Evolutionary conservation across 2,888 invertebrate species (phyloP).

Genomic region (Lymantria monacha): DNA sequence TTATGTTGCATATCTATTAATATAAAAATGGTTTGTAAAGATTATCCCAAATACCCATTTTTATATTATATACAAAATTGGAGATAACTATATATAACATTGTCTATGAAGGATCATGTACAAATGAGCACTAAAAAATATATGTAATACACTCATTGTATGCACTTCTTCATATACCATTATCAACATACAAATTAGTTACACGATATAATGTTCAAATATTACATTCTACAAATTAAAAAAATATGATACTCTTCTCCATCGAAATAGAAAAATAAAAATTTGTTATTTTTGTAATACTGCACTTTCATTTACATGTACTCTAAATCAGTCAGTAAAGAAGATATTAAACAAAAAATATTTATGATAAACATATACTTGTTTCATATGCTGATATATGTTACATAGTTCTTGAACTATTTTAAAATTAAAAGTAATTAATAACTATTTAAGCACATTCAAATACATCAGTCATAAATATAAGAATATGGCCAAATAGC

Average conservation of each 20-base stretch:
- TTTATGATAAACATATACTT: conserved; percentile 42
- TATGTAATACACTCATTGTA: conserved; percentile 27
- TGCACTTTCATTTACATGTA: conserved; percentile 67
- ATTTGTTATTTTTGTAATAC: conserved; percentile 71
- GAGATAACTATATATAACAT: conserved; percentile 37
- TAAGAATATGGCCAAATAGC: conserved; percentile 58
- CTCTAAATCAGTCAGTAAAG: conserved; percentile 75
- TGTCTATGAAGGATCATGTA: conserved; percentile 63
- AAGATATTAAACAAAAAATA: conserved; percentile 53
- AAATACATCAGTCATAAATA: conserved; percentile 30
- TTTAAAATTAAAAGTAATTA: conserved; percentile 34
- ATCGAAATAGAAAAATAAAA: conserved; percentile 74
- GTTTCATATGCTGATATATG: conserved; percentile 45
- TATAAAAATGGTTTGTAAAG: conserved; percentile 47
- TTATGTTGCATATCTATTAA: conserved; percentile 34
- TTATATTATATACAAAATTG: conserved; percentile 25
- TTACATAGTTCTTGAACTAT: conserved; percentile 46
- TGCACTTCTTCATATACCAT: conserved; percentile 49
- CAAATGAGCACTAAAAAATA: conserved; percentile 51
- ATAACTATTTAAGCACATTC: conserved; percentile 60
- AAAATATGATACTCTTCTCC: conserved; percentile 72
- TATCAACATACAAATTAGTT: conserved; percentile 45
- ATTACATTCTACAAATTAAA: conserved; percentile 62
- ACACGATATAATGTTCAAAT: conserved; percentile 47
- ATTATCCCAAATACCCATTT: conserved; percentile 46